A percentile compares a stretch with the other conserved stretches of the same genome.
Conservation (phyloP, 2,797 vertebrate species). For the Nyctalus aviator region DNA sequence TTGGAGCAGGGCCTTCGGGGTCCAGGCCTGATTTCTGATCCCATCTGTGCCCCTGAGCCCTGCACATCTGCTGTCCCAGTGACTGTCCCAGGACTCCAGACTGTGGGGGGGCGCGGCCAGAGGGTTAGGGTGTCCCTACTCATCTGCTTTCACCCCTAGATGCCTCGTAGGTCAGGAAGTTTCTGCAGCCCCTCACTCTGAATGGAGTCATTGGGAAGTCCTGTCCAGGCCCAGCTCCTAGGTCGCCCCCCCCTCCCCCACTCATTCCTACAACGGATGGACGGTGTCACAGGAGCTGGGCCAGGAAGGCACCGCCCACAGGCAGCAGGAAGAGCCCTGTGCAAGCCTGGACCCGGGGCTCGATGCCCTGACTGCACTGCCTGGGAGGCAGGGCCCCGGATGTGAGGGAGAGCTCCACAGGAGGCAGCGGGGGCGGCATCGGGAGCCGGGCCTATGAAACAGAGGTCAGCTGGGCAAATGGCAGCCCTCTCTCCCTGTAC, state of each 20-base stretch:
- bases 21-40: background rate
- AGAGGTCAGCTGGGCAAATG: background rate
- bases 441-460: slow-evolving; percentile 44
- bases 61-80: background rate
- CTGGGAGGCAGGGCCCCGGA: background rate
- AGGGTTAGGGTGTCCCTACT: background rate
- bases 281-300: slow-evolving; percentile 60
- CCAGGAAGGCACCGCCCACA: background rate
- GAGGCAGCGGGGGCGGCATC: background rate
- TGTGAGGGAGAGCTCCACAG: background rate
- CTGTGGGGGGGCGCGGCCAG: background rate
- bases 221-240: background rate
- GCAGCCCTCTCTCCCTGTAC: background rate
- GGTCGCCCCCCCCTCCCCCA: background rate
- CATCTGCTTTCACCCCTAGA: background rate
- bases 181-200: background rate
- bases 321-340: slow-evolving; percentile 58
- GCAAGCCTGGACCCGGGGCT: slow-evolving; percentile 59
- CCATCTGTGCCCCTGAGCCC: background rate
- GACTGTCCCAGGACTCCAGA: background rate
- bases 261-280: slow-evolving; percentile 32
- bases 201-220: background rate
- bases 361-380: slow-evolving; percentile 7
- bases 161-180: background rate
- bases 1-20: background rate